Base-by-base conservation (phyloP, 2,888 invertebrate species). In the Mythimna albipuncta region DNA sequence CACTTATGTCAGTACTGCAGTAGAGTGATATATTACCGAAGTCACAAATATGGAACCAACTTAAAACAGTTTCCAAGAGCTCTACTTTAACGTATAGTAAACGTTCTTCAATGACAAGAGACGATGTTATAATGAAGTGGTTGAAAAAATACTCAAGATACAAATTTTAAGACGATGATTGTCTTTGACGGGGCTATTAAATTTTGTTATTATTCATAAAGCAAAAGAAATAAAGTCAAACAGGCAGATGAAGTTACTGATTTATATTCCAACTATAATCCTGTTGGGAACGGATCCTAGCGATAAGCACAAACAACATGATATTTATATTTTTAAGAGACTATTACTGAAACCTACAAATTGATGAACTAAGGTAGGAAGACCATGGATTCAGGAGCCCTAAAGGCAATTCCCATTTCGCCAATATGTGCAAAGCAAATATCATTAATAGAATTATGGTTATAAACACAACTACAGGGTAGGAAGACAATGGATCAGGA, bases 401-500 rank as follows among this genome's bases (percentile, higher is more conserved):
- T 11, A 19, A 72, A 44, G 64, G 55, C 50, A 35, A 21, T n/a
- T 52, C 5, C 21, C 21, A n/a, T 52, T 61, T 62, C 38, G 32
- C 52, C 38, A 80, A 67, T 74, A 79, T 72, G 21, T 77, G 52
- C 73, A 65, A 79, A 79, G 73, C 79, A n/a, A 47, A 13, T 74
- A 64, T 59, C 21, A 32, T 32, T 13, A 38, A 57, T 77, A 58
- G 2, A 64, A 64, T 72, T 61, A 61, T 64, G 61, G 41, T 61
- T 50, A 76, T 44, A 44, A 80, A 61, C 61, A 47, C 9, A 81
- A 69, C 79, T 77, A 77, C 52, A 10, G 35, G 16, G 13, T 52
- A 21, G 71, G 79, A 77, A 82, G 79, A 81, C 79, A n/a, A 55
- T 65, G 80, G 80, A 81, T 81, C 10, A 38, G 67, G 82, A 79